Conservation (phyloP, 2,113 vertebrate genomes). For the Siphamia tubifer region DNA sequence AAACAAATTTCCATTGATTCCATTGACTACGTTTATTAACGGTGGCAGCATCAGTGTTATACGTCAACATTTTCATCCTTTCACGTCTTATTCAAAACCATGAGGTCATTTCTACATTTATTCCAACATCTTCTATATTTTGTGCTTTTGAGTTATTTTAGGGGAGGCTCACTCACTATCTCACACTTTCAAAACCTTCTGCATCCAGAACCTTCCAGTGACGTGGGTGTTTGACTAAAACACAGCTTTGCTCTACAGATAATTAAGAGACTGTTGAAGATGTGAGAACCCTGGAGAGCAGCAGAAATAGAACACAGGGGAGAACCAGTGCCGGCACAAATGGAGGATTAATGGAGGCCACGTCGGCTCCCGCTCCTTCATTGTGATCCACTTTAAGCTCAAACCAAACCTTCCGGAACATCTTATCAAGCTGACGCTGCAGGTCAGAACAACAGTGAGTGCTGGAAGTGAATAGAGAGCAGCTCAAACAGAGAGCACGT, state of each 20-base stretch:
- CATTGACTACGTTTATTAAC: no score
- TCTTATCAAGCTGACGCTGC: slow-evolving; percentile 8
- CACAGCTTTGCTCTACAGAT: slow-evolving; percentile 32
- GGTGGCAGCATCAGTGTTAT: no score
- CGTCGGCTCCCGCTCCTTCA: background rate
- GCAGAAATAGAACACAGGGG: slow-evolving; percentile 11
- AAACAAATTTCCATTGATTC: no score
- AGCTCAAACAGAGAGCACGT: background rate
- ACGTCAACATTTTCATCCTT: no score
- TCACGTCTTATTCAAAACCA: no score
- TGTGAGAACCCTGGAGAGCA: slow-evolving; percentile 5
- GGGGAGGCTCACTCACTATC: no score
- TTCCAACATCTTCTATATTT: no score
- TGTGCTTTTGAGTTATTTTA: no score
- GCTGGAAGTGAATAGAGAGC: background rate
- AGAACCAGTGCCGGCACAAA: background rate
- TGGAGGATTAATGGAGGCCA: slow-evolving; percentile 2
- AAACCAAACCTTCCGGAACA: background rate
- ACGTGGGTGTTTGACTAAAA: no score
- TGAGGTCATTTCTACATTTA: no score
- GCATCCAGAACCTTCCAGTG: no score
- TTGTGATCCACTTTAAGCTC: slow-evolving; percentile 8
- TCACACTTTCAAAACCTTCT: no score
- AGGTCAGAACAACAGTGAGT: background rate
- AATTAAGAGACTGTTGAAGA: slow-evolving; percentile 57